A percentile compares a stretch with the other conserved stretches of the same genome.
These are phyloP conservation scores for Drosophila pallidifrons DNA, from an alignment of 1,140 invertebrate species.

Conservation along the genomic window DNA sequence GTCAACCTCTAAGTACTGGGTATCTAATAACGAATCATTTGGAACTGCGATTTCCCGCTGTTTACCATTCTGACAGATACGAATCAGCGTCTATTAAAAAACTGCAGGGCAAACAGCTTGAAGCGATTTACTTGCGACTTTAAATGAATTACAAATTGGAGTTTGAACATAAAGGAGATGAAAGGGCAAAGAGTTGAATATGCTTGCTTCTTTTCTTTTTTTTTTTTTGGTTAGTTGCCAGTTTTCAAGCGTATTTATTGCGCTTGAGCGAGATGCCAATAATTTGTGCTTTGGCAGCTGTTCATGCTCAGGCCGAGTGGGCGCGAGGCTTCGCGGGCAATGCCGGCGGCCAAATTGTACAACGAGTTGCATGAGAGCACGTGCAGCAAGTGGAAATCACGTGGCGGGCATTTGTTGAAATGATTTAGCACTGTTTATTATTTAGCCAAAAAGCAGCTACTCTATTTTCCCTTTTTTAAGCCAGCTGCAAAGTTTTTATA, in stretches of 20 bases:
- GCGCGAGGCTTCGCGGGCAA: not conserved
- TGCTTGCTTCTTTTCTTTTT: not conserved
- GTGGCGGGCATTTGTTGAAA: slow-evolving; percentile 74
- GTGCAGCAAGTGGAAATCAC: slow-evolving; percentile 72
- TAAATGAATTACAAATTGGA: slow-evolving; percentile 73
- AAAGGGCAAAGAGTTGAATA: slow-evolving; percentile 12
- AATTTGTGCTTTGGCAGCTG: slow-evolving; percentile 71
- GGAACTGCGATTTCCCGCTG: slow-evolving; percentile 64
- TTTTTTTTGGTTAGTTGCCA: slow-evolving; percentile 64
- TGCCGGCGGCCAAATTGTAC: slow-evolving; percentile 16
- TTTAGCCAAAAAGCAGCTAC: slow-evolving; percentile 41
- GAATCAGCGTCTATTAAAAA: slow-evolving; percentile 67
- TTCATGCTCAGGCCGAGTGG: not conserved
- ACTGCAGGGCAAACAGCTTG: slow-evolving; percentile 58
- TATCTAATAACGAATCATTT: slow-evolving; percentile 32
- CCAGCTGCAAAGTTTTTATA: slow-evolving; percentile 20
- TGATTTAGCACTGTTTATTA: slow-evolving; percentile 75
- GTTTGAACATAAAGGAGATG: no score
- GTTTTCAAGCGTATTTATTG: slow-evolving; percentile 79
- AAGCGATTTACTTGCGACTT: slow-evolving; percentile 60
- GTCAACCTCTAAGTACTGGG: not conserved
- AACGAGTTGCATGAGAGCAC: slow-evolving; percentile 37
- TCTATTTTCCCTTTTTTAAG: not conserved
- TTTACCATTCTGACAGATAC: slow-evolving; percentile 22
- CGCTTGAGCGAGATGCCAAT: slow-evolving; percentile 79